Base-by-base conservation (phyloP, 2,888 invertebrate genomes). In the Atherix ibis region DNA sequence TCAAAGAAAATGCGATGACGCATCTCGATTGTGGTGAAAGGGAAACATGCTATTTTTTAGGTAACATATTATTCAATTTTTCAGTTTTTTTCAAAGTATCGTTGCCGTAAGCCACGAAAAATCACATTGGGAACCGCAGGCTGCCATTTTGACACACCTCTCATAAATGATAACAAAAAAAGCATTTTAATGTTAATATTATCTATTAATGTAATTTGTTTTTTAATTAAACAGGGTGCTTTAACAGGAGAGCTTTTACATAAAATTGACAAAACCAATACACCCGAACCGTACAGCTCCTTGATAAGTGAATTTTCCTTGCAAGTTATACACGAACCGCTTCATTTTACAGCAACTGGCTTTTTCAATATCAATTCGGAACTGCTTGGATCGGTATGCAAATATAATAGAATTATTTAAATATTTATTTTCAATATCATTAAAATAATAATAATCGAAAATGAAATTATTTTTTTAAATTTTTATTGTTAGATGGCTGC, bases 321-420 rank as follows among this genome's bases (percentile, higher is more conserved):
- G 18, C 60, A 60, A 40, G 48, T 53, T 2, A 40, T 60, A 4
- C 59, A 60, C 43, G 59, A 61, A 38, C 51, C 50, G 4, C 56
- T 58, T 19, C 41, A 48, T 12, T 47, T 60, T 5, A 53, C 54
- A 3, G 60, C 60, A 22, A 61, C 57, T 42, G 52, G 57, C 6
- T 60, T 61, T 41, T 60, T 60, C 15, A 48, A 39, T 18, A 47
- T 60, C 5, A 56, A 61, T 44, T 44, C 61, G 32, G 48, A 52
- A 17, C 38, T 60, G 1, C 37, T 60, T 13, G 58, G 59, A 26
- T 52, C 46, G 28, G 58, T 59, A 43, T 48, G 53, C 48, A 13
- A 26, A n/a, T 27, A 16, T 19, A 12, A 16, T 6, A 19, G 9
- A 22, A 22, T 22, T 22, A 22, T 22, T 22, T 22, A 9, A 18